phyloP scores from a whole-genome alignment of 2,113 vertebrate species.

The Mixornis gularis region DNA sequence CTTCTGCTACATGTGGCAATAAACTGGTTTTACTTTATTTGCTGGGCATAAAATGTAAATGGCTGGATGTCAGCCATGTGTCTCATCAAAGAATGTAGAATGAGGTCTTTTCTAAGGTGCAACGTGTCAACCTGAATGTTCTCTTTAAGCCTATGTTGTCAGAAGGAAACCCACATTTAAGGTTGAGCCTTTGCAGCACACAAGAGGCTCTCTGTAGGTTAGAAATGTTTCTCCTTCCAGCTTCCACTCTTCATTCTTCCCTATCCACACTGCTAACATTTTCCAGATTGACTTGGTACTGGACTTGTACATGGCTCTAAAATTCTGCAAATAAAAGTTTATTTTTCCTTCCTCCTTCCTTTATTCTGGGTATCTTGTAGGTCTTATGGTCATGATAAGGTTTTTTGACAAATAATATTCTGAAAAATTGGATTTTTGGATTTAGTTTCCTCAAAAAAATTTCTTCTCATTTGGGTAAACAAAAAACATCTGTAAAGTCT shows the following conservation, averaged over 20 bases:
- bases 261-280: neutral
- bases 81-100: slow-evolving; percentile 39
- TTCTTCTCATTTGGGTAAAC: neutral
- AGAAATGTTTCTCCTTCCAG: slow-evolving; percentile 29
- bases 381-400: neutral
- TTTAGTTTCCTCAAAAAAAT: neutral
- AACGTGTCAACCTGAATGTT: slow-evolving; percentile 37
- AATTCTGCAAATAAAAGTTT: slow-evolving; percentile 25
- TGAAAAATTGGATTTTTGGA: neutral
- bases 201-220: slow-evolving; percentile 52
- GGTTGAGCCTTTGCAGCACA: slow-evolving; percentile 8
- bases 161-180: slow-evolving; percentile 58
- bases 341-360: slow-evolving; percentile 22
- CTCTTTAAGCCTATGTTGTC: slow-evolving; percentile 55
- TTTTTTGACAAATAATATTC: neutral
- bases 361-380: neutral
- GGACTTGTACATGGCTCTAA: neutral
- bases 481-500: neutral
- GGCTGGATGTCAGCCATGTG: slow-evolving; percentile 37
- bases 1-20: neutral
- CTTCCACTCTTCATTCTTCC: neutral
- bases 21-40: neutral
- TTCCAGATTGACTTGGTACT: slow-evolving; percentile 6
- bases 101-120: slow-evolving; percentile 33
- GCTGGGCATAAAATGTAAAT: slow-evolving; percentile 16